Evolutionary conservation across 2,113 vertebrate genomes (phyloP), one percentile per base, ranked within the genome.

Genomic region (Panthera tigris): DNA sequence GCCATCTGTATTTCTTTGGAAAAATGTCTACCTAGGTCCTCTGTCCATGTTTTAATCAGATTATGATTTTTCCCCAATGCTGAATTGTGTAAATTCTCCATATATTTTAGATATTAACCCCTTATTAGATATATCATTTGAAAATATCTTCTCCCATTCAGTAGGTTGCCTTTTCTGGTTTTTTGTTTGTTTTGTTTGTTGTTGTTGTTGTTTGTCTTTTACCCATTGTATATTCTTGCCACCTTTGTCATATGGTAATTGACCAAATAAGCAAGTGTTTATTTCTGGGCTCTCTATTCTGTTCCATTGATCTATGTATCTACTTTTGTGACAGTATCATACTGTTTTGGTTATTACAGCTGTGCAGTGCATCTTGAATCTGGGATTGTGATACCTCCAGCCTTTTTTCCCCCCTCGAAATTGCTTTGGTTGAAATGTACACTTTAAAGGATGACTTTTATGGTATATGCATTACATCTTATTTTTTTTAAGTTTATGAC

Each of bases 401-500:
- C 27, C 48, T 76, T 48, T 41, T 18, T 39, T 73, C 10, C 39
- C 39, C 31, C 41, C 41, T 78, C 15, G 48, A 29, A 15, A 48
- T 48, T 48, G 73, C 41, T 76, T 48, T 76, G 41, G 41, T 78
- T 78, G 41, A 76, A 78, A 29, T 78, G 74, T 31, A 78, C 74
- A 78, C 27, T 48, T 83, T 48, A 79, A 81, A 84, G 29, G 29
- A 7, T 91, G 57, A 91, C 82, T 95, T 91, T 80, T 92, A 89
- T 36, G 1, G 14, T 39, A 82, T 52, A 23, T 33, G 95, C 90
- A 87, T 92, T 83, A 74, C 45, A 85, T 36, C 66, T 91, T 50
- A 71, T 45, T 69, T 92, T 97, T 96, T 33, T 18, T 18, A 97
- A 55, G 7, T 45, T 88, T 93, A 86, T 80, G 33, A 66, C 31